phyloP scores from a whole-genome alignment of 2,888 invertebrate species.

The Cyclophora albipunctata region DNA sequence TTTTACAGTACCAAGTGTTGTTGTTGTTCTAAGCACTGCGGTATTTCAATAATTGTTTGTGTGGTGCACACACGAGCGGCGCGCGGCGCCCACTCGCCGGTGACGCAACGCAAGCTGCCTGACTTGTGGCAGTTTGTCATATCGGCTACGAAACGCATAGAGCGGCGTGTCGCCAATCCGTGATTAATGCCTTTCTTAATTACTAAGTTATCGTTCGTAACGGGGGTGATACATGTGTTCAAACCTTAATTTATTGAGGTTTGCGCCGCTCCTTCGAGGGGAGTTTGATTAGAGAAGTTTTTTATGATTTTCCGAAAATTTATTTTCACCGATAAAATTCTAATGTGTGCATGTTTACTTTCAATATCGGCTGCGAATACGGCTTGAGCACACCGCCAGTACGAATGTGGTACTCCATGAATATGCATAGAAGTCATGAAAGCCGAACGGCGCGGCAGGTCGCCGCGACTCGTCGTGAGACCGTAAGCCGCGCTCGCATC shows the following conservation, averaged over 20 bases:
- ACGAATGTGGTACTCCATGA: too few relatives aligned
- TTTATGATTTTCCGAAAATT: constrained; percentile 8
- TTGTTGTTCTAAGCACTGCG: too few relatives aligned
- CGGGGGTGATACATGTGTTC: constrained; percentile 62
- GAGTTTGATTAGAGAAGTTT: constrained; percentile 27
- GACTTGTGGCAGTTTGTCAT: constrained; percentile 64
- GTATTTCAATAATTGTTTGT: too few relatives aligned
- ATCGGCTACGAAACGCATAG: constrained; percentile 51
- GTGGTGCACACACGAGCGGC: not conserved
- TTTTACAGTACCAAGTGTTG: too few relatives aligned
- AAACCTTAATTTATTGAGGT: constrained; percentile 66
- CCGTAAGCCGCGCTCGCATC: too few relatives aligned
- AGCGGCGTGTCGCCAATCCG: constrained; percentile 49
- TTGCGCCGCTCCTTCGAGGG: constrained; percentile 38
- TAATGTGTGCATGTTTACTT: too few relatives aligned
- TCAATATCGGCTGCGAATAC: too few relatives aligned
- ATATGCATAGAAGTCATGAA: too few relatives aligned
- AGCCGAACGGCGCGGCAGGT: too few relatives aligned
- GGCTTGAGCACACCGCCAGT: too few relatives aligned
- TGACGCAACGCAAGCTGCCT: constrained; percentile 32
- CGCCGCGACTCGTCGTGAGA: too few relatives aligned
- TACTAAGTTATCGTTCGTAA: constrained; percentile 62
- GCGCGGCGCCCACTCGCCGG: not conserved
- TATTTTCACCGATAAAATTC: not conserved
- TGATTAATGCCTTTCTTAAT: constrained; percentile 74